Percentiles rank a stretch among this genome's conserved stretches.
These are phyloP conservation scores for Glaucomys volans DNA, from an alignment of 2,113 vertebrate species.

Conservation along the genomic window DNA sequence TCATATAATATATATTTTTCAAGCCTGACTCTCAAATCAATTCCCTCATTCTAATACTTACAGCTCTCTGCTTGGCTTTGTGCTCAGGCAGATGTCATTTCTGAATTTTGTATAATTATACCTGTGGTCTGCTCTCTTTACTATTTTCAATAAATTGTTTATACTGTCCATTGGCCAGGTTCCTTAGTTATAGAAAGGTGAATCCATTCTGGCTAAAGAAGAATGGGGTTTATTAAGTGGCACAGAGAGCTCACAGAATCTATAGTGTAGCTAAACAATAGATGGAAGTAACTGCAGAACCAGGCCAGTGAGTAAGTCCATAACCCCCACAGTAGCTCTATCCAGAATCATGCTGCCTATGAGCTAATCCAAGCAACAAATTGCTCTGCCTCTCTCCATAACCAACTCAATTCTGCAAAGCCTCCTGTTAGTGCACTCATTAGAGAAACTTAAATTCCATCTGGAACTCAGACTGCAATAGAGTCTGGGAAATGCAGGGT, in stretches of 20 bases:
- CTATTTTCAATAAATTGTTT: neutral
- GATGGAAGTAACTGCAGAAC: neutral
- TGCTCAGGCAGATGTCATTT: neutral
- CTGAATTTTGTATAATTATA: neutral
- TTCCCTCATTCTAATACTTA: neutral
- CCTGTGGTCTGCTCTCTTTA: neutral
- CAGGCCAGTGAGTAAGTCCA: neutral
- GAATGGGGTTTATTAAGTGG: neutral
- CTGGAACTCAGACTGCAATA: neutral
- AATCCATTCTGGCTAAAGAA: neutral
- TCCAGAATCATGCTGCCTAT: neutral
- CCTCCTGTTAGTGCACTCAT: neutral
- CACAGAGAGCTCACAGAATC: neutral
- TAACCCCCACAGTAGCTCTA: neutral
- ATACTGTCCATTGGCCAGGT: neutral
- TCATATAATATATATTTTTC: neutral
- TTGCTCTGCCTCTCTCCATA: neutral
- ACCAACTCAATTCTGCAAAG: neutral
- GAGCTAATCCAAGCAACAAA: neutral
- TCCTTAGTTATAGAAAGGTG: neutral
- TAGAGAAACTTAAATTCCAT: constrained; percentile 22
- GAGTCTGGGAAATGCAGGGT: neutral
- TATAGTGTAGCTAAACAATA: neutral
- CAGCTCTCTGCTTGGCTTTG: fast-evolving
- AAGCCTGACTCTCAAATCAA: neutral